These are phyloP conservation scores for Ptychodera flava DNA, from an alignment of 35 echinoderm and acorn worm species.

Conservation along the genomic window DNA sequence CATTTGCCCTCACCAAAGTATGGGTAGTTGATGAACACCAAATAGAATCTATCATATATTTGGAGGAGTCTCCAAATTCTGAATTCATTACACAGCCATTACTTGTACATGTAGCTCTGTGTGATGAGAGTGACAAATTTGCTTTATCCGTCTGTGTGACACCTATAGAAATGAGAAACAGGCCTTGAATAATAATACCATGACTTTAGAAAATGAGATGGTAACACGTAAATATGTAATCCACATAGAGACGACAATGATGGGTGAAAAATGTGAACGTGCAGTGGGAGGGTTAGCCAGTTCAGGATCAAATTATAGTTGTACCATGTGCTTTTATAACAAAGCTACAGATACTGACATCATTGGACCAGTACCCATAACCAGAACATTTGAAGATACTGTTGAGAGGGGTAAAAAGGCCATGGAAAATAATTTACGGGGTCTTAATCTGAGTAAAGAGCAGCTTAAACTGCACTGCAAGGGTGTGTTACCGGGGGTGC, in stretches of 20 bases:
- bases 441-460: neutral
- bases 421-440: neutral
- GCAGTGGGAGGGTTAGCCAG: neutral
- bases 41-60: no score
- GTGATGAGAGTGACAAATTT: no score
- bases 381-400: neutral
- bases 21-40: no score
- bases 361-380: neutral
- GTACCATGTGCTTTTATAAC: neutral
- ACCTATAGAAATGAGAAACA: no score
- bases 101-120: no score
- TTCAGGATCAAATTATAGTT: neutral
- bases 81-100: no score
- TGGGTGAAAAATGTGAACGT: neutral
- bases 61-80: no score
- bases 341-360: neutral
- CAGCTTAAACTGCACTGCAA: neutral
- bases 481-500: neutral
- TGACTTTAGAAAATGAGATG: no score
- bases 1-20: no score
- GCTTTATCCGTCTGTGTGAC: no score
- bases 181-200: no score
- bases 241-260: neutral
- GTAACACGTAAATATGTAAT: no score
- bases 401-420: neutral